phyloP scores from a whole-genome alignment of 2,888 invertebrate genomes.

The Lepidochrysops patricia region DNA sequence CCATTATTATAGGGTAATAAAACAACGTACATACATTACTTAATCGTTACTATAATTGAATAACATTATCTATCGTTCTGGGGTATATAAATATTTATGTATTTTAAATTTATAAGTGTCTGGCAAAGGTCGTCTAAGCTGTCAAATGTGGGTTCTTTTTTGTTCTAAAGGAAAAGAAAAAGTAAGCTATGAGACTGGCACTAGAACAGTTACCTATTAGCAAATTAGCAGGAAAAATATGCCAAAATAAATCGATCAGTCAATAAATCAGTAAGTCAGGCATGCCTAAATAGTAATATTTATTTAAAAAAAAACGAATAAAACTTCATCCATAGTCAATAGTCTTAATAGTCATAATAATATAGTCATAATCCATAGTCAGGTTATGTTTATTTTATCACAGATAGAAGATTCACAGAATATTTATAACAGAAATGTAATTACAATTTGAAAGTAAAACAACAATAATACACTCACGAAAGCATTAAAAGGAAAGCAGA shows the following conservation, averaged over 20 bases:
- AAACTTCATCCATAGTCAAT: too few relatives aligned
- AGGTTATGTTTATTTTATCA: too few relatives aligned
- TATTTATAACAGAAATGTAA: too few relatives aligned
- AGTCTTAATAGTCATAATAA: too few relatives aligned
- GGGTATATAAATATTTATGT: conserved; percentile 1
- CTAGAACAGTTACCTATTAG: too few relatives aligned
- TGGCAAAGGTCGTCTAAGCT: not conserved
- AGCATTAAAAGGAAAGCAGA: not conserved
- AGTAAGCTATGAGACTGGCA: too few relatives aligned
- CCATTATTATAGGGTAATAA: conserved; percentile 23
- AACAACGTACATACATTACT: conserved; percentile 10
- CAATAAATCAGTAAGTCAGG: too few relatives aligned
- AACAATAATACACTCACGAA: not conserved
- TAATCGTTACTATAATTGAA: conserved; percentile 10
- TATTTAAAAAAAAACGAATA: too few relatives aligned
- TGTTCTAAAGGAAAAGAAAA: not conserved
- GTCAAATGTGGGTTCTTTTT: not conserved
- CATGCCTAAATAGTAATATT: too few relatives aligned
- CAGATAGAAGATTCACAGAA: not conserved
- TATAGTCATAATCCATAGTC: too few relatives aligned
- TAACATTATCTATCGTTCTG: conserved; percentile 7
- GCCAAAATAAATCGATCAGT: too few relatives aligned
- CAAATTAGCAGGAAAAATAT: too few relatives aligned
- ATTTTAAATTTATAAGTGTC: not conserved
- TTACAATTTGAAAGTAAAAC: not conserved